Percentiles rank a stretch among this genome's conserved stretches.
Conservation (phyloP, 2,797 vertebrate species). For the Limosa lapponica region DNA sequence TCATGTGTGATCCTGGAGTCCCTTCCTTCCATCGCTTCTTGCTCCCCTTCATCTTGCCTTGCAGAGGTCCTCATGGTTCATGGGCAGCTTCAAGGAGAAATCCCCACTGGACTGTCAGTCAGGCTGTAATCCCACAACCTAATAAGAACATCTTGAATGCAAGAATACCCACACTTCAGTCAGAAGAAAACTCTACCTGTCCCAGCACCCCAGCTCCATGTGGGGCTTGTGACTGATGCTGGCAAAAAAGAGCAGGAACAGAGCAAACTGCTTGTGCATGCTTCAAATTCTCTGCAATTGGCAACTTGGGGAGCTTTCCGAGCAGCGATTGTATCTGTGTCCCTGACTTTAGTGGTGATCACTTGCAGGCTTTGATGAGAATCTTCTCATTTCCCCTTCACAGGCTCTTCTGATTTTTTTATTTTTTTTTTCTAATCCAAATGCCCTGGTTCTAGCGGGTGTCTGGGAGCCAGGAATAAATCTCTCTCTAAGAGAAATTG, state of each 20-base stretch:
- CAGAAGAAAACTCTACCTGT: background rate
- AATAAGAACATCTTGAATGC: background rate
- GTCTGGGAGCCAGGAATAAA: background rate
- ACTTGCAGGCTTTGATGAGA: background rate
- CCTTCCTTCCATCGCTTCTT: background rate
- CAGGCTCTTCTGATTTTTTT: background rate
- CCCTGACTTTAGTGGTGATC: background rate
- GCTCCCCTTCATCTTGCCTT: background rate
- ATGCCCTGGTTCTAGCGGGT: background rate
- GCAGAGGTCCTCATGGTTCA: background rate
- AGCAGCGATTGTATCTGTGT: background rate
- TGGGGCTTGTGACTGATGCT: background rate
- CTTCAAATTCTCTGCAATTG: background rate
- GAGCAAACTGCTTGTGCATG: rapidly evolving
- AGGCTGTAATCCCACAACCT: background rate
- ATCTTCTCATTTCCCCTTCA: background rate
- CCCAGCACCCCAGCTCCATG: background rate
- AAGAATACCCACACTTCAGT: background rate
- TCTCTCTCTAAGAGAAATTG: background rate
- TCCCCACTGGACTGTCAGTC: background rate
- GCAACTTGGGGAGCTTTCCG: background rate
- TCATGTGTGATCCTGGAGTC: rapidly evolving
- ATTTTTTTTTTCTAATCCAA: background rate
- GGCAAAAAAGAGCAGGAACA: background rate
- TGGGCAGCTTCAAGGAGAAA: background rate